phyloP scores from a whole-genome alignment of 1,140 invertebrate genomes.

The Heliconius nattereri region DNA sequence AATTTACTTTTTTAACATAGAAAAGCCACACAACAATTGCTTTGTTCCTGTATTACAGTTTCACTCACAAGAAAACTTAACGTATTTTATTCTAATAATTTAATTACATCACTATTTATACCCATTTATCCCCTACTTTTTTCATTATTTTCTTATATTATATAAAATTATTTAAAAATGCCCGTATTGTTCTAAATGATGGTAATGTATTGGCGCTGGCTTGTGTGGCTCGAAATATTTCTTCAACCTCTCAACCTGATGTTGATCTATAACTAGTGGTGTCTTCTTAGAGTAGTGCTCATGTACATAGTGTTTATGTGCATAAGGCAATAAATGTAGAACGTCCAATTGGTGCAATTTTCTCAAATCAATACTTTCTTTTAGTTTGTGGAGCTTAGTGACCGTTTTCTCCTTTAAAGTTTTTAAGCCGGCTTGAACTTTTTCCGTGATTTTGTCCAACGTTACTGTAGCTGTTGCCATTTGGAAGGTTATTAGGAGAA shows the following conservation, averaged over 20 bases:
- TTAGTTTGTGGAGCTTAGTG: conserved; percentile 54
- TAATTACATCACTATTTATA: no score
- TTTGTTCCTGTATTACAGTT: no score
- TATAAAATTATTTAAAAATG: conserved; percentile 12
- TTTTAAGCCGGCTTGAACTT: conserved; percentile 54
- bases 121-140: no score
- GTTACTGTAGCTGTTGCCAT: conserved; percentile 46
- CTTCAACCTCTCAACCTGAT: conserved; percentile 51
- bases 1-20: no score
- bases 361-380: conserved; percentile 58
- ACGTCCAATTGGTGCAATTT: conserved; percentile 58
- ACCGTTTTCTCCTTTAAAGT: conserved; percentile 56
- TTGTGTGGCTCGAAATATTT: conserved; percentile 52
- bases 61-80: no score
- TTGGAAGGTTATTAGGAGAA: conserved; percentile 47
- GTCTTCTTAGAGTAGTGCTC: conserved; percentile 49
- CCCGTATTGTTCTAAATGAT: conserved; percentile 39
- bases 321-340: conserved; percentile 48
- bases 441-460: conserved; percentile 54
- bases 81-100: no score
- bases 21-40: no score
- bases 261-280: conserved; percentile 43
- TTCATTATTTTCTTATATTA: no score
- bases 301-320: conserved; percentile 47
- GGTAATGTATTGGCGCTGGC: conserved; percentile 28